Evolutionary conservation across 1,140 invertebrate species (phyloP).

Genomic region (Trissolcus basalis): DNA sequence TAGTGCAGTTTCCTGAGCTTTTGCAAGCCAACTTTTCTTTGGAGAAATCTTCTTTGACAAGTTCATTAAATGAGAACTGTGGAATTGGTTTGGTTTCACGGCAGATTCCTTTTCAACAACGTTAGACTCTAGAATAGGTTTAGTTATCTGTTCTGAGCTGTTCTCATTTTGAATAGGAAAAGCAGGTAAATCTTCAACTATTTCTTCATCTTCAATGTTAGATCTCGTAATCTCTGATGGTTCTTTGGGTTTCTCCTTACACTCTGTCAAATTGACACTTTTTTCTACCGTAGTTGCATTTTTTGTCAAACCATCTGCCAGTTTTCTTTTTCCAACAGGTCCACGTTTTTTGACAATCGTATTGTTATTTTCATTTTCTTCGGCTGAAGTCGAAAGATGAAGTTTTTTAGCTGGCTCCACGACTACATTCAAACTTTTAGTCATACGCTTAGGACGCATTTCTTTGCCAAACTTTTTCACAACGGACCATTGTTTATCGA

Average conservation of each 20-base stretch:
- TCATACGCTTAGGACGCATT: constrained; percentile 52
- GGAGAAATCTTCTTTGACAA: constrained; percentile 17
- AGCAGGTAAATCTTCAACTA: background rate
- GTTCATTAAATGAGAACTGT: background rate
- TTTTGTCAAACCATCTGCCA: background rate
- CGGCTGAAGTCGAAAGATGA: constrained; percentile 4
- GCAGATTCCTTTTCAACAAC: background rate
- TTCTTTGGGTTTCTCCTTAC: background rate
- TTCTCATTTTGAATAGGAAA: no score
- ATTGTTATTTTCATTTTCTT: constrained; percentile 8
- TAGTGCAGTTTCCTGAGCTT: constrained; percentile 11
- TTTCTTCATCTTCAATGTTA: background rate
- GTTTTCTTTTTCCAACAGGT: background rate
- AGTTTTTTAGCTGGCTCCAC: constrained; percentile 49
- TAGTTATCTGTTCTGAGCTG: no score
- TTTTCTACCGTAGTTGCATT: background rate
- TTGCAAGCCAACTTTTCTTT: constrained; percentile 31
- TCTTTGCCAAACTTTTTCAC: constrained; percentile 60
- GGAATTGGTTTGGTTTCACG: background rate
- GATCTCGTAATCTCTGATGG: background rate
- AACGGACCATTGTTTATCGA: constrained; percentile 47
- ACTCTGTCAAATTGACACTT: background rate
- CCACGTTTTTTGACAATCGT: background rate
- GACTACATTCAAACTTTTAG: constrained; percentile 55
- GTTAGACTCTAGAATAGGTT: no score